Percentiles rank a stretch among this genome's conserved stretches.
phyloP scores from a whole-genome alignment of 2,797 vertebrate genomes.

The Argyrosomus regius region DNA sequence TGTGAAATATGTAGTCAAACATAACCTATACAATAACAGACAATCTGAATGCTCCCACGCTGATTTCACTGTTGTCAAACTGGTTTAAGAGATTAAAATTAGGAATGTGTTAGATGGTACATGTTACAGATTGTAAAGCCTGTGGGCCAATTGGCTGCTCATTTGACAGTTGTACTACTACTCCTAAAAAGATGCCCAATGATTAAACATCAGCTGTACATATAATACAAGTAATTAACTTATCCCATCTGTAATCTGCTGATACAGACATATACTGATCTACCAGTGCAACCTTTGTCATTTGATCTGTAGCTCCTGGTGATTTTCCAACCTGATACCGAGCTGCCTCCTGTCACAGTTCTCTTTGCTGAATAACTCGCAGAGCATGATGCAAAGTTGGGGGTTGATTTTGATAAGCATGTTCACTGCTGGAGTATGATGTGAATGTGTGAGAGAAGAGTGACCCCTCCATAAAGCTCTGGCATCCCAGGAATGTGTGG shows the following conservation, averaged over 20 bases:
- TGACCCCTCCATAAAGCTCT: slow-evolving; percentile 57
- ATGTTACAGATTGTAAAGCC: too few species aligned
- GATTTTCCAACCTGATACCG: not conserved
- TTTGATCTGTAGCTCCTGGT: not conserved
- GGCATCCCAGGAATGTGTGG: slow-evolving; percentile 84
- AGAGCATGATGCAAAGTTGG: not conserved
- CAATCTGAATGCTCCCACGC: not conserved
- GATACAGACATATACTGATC: not conserved
- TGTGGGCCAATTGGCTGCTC: too few species aligned
- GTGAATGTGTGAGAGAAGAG: slow-evolving; percentile 29
- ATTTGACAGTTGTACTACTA: not conserved
- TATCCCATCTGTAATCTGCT: not conserved
- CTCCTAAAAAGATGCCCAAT: not conserved
- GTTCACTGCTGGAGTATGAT: slow-evolving; percentile 10
- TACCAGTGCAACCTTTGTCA: not conserved
- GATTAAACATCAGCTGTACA: not conserved
- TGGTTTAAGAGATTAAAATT: not conserved
- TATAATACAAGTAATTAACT: too few species aligned
- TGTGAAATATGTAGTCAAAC: too few species aligned
- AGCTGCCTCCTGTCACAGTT: not conserved
- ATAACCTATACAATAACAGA: not conserved
- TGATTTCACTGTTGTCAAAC: too few species aligned
- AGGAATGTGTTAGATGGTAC: too few species aligned
- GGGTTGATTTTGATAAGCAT: slow-evolving; percentile 19
- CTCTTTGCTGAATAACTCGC: not conserved